Percentiles rank a stretch among this genome's conserved stretches.
Evolutionary conservation across 2,797 vertebrate genomes (phyloP).

Genomic region (Pampus argenteus): DNA sequence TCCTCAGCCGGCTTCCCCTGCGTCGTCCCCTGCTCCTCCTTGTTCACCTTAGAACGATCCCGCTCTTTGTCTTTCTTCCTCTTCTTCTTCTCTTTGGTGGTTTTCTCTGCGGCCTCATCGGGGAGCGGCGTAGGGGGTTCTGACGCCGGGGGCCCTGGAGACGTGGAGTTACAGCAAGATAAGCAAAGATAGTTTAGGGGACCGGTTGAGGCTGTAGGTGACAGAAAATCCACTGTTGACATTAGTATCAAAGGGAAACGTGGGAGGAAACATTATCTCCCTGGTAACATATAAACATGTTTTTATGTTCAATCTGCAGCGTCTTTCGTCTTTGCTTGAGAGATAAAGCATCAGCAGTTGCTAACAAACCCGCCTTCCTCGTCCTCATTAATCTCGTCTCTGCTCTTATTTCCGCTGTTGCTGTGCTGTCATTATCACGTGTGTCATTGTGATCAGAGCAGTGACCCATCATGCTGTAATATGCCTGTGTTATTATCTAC

Average conservation of each 20-base stretch:
- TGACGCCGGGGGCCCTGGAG: conserved; percentile 63
- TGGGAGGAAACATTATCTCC: conserved; percentile 10
- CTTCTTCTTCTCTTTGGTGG: conserved; percentile 79
- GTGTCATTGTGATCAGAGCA: conserved; percentile 28
- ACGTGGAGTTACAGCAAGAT: conserved; percentile 38
- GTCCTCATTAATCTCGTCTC: neutral
- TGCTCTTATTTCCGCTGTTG: conserved; percentile 12
- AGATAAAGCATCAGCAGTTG: neutral
- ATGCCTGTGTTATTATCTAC: neutral
- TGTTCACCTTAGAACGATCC: conserved; percentile 66
- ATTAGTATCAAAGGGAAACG: conserved; percentile 21
- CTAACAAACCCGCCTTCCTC: neutral
- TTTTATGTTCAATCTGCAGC: neutral
- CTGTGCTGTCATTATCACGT: conserved; percentile 37
- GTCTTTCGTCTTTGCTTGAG: neutral
- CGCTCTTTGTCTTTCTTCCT: conserved; percentile 81
- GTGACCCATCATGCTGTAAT: neutral
- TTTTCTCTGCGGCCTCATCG: conserved; percentile 63
- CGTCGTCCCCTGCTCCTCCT: conserved; percentile 72
- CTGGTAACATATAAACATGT: conserved; percentile 7
- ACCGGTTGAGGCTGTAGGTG: neutral
- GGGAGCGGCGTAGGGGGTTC: conserved; percentile 47
- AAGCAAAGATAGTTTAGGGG: conserved; percentile 34
- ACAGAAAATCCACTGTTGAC: conserved; percentile 36
- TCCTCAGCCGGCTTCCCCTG: conserved; percentile 61